Evolutionary conservation across 92 coral and sea anemone species (phyloP).

Genomic region (Palythoa grandiflora): DNA sequence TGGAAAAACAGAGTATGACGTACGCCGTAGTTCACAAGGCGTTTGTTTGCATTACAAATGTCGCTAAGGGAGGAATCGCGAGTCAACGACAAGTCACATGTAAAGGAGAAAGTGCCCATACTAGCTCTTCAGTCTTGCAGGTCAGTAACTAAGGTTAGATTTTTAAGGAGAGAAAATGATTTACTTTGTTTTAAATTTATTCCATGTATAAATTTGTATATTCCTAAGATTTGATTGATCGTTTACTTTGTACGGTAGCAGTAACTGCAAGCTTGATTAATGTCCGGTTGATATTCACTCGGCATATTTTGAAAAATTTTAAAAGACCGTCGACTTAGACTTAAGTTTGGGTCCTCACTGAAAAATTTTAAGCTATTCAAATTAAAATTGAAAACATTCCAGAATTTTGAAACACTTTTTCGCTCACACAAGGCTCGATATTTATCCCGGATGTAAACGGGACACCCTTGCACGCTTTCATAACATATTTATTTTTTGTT

Average conservation of each 20-base stretch:
- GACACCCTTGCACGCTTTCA: no score
- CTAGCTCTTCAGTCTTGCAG: constrained; percentile 92
- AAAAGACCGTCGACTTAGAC: no score
- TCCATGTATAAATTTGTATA: not conserved
- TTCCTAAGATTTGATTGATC: not conserved
- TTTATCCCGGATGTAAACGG: no score
- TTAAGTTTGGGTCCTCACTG: no score
- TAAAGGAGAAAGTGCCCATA: constrained; percentile 90
- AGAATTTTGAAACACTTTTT: no score
- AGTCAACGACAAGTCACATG: constrained; percentile 88
- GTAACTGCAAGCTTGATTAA: no score
- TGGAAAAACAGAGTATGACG: constrained; percentile 75
- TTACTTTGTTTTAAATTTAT: not conserved
- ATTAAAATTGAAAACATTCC: no score
- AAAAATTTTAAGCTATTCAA: no score
- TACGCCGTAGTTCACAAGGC: constrained; percentile 97
- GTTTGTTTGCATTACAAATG: constrained; percentile 93
- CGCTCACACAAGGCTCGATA: no score
- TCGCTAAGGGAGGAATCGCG: constrained; percentile 76
- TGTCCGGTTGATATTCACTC: no score
- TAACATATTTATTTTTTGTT: no score
- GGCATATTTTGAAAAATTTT: no score
- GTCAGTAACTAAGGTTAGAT: constrained; percentile 31
- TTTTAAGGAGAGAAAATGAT: not conserved
- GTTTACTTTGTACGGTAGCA: not conserved